phyloP scores from a whole-genome alignment of 2,113 vertebrate species.

The Thalassarche chlororhynchos region DNA sequence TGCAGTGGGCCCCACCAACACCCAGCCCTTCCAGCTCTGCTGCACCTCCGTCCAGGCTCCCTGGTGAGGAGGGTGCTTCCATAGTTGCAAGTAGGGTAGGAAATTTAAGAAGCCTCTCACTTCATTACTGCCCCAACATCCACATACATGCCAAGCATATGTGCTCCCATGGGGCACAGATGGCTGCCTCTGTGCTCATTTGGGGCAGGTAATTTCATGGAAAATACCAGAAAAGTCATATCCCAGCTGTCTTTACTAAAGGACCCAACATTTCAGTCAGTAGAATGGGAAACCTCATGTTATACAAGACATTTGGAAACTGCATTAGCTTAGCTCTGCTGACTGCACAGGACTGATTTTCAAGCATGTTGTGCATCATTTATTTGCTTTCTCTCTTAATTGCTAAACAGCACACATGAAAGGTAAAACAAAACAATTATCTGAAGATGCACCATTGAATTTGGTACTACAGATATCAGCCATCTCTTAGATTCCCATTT shows the following conservation, averaged over 20 bases:
- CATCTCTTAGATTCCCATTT: background rate
- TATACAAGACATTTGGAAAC: background rate
- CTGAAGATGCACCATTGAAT: background rate
- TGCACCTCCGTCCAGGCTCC: background rate
- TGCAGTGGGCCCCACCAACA: fast-evolving
- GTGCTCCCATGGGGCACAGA: background rate
- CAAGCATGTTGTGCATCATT: background rate
- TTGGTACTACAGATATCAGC: background rate
- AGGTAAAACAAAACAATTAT: background rate
- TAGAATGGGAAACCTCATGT: background rate
- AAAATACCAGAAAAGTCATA: background rate
- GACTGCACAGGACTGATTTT: background rate
- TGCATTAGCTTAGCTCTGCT: background rate
- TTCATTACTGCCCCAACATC: background rate
- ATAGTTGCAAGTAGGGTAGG: background rate
- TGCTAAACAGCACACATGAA: background rate
- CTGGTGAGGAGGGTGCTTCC: background rate
- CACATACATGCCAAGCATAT: background rate
- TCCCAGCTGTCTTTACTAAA: background rate
- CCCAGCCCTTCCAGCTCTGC: background rate
- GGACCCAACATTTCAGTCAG: background rate
- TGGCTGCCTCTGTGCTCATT: background rate
- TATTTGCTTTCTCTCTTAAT: background rate
- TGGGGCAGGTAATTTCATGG: background rate
- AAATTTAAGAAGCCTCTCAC: background rate